Evolutionary conservation across 2,888 invertebrate species (phyloP), one percentile per base, ranked within the genome.

Genomic region (Colostygia pectinataria): DNA sequence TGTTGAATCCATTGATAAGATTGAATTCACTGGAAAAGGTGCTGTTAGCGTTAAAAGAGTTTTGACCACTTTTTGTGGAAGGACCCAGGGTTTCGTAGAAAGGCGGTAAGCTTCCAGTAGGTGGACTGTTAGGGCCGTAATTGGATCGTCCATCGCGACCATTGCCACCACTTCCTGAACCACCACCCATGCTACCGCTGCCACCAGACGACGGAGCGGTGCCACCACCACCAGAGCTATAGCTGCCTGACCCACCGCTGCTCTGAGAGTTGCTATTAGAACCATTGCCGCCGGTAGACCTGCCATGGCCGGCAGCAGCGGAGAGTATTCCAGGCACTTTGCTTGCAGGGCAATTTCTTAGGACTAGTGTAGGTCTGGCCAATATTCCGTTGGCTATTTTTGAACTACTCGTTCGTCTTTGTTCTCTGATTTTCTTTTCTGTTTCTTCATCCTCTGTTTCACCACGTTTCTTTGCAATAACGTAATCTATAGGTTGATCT

Each of bases 401-500:
- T 8, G 93, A 93, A 68, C 92, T 92, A 70, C 93, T 93, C 49
- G 93, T 92, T 57, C 94, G 83, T 59, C 94, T 91, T 64, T 94
- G 93, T 72, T 94, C 94, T 58, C 93, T 90, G 13, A 93, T 91
- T 72, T 93, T 92, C 63, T 92, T 93, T 83, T 92, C 95, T 53
- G 92, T 93, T 74, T 93, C 93, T 68, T 94, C 94, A 61, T 93
- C 93, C 73, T 93, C 93, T 6, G 89, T 83, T 71, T 93, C 93
- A 4, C 94, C 94, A 53, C 93, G 92, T 68, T 95, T 93, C 77
- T 96, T 96, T 14, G 96, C 96, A 59, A 97, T 95, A 70, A 94
- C 96, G 76, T 97, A 97, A 74, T 97, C 96, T 53, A 97, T 97
- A 0, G 97, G 97, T 66, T 96, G 96, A 53, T 97, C 96, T 82